Evolutionary conservation across 2,888 invertebrate genomes (phyloP), one percentile per base, ranked within the genome.

Genomic region (Camponotus fellah): DNA sequence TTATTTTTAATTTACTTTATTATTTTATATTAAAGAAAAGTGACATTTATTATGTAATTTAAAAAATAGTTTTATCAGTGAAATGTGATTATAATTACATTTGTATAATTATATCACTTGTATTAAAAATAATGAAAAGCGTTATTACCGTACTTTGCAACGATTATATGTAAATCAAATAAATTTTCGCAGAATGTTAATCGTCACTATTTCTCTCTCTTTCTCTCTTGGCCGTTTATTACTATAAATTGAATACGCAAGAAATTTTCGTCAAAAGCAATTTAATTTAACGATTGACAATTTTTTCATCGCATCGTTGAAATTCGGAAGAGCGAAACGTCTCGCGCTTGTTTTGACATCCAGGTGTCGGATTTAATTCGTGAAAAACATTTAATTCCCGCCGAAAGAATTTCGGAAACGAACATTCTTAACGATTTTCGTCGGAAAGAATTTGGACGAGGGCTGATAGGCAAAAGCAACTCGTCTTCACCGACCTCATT

Each of bases 331-430:
- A 37, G 37, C 37, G 26, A 32, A 32, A 37, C 12, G 34, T 34
- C 53, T 53, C 12, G n/a, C 17, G n/a, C 62, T 17, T 46, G 43
- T 58, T 34, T n/a, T 14, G 56, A 14, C 75, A 69, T 37, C 64
- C 53, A 17, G 56, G 58, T 17, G 56, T 68, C 60, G 6, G 69
- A 69, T 26, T 26, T 58, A 34, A 34, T 26, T 53, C 79, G 64
- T 60, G 68, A 86, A 81, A 76, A 83, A 32, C 26, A 21, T 26
- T 62, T 85, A 85, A 82, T 85, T 77, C 72, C 60, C 40, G 43
- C 3, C 21, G 58, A 77, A 83, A n/a, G n/a, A 83, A 88, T 72
- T 86, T 84, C 32, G 14, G 32, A 53, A 81, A 85, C 75, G 80
- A 66, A 62, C 62, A 65, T 69, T 80, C 84, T 79, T 83, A 80